Conservation (phyloP, 2,888 invertebrate genomes). For the Drosophila subsilvestris region DNA sequence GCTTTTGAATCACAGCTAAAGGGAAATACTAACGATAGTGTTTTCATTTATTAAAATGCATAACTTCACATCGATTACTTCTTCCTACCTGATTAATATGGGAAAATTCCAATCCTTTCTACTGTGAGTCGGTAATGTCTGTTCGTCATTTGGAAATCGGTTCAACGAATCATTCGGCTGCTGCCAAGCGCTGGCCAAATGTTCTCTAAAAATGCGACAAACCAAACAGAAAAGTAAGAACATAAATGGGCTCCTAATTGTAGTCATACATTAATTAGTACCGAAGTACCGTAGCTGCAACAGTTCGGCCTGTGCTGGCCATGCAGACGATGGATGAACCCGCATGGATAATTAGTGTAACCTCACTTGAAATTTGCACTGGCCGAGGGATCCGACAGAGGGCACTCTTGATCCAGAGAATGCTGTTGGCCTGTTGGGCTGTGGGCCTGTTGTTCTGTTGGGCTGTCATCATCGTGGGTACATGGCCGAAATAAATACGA, state of each 20-base stretch:
- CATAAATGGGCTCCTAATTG: neutral
- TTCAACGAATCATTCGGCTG: no score
- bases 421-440: conserved; percentile 9
- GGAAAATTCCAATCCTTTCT: no score
- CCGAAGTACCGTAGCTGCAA: conserved; percentile 22
- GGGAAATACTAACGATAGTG: no score
- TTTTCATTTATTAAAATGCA: no score
- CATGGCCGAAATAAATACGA: conserved; percentile 75
- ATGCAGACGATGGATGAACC: conserved; percentile 14
- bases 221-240: neutral
- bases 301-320: conserved; percentile 13
- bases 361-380: conserved; percentile 25
- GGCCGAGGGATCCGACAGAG: neutral
- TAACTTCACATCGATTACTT: no score
- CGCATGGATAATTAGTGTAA: conserved; percentile 48
- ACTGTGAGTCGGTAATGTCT: no score
- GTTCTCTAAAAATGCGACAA: no score
- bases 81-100: no score
- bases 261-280: conserved; percentile 2
- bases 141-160: no score
- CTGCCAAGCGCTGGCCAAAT: no score
- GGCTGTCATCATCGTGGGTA: conserved; percentile 43
- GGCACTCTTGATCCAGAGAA: conserved; percentile 27
- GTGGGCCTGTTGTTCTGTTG: conserved; percentile 5
- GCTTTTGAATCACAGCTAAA: neutral